Evolutionary conservation across 1,140 invertebrate species (phyloP).

Genomic region (Drosophila kepulauana): DNA sequence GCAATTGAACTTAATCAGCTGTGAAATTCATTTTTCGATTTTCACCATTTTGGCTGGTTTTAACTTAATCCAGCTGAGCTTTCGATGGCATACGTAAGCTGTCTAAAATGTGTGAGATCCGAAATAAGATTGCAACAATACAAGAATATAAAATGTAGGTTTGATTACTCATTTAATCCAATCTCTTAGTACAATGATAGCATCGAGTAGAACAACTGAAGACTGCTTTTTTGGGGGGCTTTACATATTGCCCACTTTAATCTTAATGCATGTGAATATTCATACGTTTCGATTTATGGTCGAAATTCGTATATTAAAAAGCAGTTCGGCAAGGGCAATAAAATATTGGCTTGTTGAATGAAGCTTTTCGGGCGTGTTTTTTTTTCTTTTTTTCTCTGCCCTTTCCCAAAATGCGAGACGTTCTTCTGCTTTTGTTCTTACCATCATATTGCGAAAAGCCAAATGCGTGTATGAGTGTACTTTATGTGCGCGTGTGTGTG

Average conservation of each 20-base stretch:
- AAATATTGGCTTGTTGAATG: conserved; percentile 37
- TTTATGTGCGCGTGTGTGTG: conserved; percentile 35
- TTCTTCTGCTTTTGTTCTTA: conserved; percentile 12
- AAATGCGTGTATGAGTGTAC: conserved; percentile 25
- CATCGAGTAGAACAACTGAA: no score
- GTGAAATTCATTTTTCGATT: no score
- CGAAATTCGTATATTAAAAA: conserved; percentile 33
- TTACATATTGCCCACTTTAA: conserved; percentile 4
- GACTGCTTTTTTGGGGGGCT: background rate
- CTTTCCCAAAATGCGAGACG: conserved; percentile 1
- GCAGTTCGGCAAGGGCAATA: conserved; percentile 32
- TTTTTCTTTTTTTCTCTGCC: conserved; percentile 14
- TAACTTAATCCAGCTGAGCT: no score
- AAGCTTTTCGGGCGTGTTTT: conserved; percentile 14
- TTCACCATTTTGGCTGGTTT: no score
- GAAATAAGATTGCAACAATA: no score
- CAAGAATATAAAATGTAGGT: no score
- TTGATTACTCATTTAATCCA: no score
- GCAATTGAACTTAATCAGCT: no score
- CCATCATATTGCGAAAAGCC: conserved; percentile 29
- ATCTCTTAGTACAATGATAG: no score
- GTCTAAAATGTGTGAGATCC: no score
- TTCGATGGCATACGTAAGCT: no score
- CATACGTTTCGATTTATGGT: conserved; percentile 37
- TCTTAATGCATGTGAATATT: conserved; percentile 35